phyloP scores from a whole-genome alignment of 2,113 vertebrate genomes.

The Ammodytes marinus region DNA sequence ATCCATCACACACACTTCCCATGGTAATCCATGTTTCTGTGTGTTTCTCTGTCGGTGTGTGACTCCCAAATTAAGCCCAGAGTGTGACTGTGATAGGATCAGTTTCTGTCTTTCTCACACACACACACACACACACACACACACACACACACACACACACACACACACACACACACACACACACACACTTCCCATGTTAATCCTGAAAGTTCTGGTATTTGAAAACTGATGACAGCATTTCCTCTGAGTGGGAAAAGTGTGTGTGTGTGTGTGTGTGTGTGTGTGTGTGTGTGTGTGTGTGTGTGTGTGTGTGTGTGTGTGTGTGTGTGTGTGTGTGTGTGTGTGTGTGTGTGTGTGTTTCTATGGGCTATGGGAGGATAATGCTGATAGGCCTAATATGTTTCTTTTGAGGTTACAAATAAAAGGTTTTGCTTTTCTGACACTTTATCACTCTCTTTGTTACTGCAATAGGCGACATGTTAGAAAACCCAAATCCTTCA shows the following conservation, averaged over 20 bases:
- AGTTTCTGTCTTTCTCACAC: slow-evolving; percentile 5
- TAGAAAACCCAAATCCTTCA: slow-evolving; percentile 8
- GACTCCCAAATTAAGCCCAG: slow-evolving; percentile 14
- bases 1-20: slow-evolving; percentile 70
- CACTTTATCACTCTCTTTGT: slow-evolving; percentile 12
- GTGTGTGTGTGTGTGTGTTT: slow-evolving; percentile 17
- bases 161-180: slow-evolving; percentile 2
- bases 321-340: slow-evolving; percentile 19
- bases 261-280: slow-evolving; percentile 13
- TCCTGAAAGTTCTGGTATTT: slow-evolving; percentile 51
- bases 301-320: too few species aligned
- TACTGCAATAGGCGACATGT: background rate
- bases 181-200: slow-evolving; percentile 49
- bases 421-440: slow-evolving; percentile 35
- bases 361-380: slow-evolving; percentile 11
- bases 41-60: slow-evolving; percentile 50
- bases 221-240: slow-evolving; percentile 73
- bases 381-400: background rate
- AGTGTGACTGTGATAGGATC: slow-evolving; percentile 46
- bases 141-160: slow-evolving; percentile 11
- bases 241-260: slow-evolving; percentile 26
- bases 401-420: slow-evolving; percentile 36
- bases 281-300: slow-evolving; percentile 13
- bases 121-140: slow-evolving; percentile 4
- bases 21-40: slow-evolving; percentile 66